Conservation (phyloP, 1,140 invertebrate species). For the Heterodera carotae region DNA sequence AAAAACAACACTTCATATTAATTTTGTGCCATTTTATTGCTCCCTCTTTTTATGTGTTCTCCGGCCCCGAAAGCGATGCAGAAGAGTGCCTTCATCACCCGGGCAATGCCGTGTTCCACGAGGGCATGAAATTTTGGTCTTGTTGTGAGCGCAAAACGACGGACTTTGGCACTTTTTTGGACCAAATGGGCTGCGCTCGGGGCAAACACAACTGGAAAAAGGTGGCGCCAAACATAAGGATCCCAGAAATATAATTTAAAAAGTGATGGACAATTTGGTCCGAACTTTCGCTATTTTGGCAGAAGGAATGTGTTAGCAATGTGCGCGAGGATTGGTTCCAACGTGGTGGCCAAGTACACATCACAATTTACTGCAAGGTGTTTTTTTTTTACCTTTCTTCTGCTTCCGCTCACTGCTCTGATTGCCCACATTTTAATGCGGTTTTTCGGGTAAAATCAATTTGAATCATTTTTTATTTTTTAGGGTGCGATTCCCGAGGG, state of each 20-base stretch:
- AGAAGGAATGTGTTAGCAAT: slow-evolving; percentile 47
- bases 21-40: not conserved
- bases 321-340: slow-evolving; percentile 61
- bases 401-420: too few species aligned
- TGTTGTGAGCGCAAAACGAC: slow-evolving; percentile 90
- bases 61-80: slow-evolving; percentile 73
- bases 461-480: not conserved
- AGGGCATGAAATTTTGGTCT: slow-evolving; percentile 95
- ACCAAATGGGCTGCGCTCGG: slow-evolving; percentile 79
- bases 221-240: slow-evolving; percentile 68
- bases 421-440: too few species aligned
- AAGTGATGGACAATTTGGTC: not conserved
- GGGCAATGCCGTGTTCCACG: slow-evolving; percentile 90
- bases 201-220: slow-evolving; percentile 86
- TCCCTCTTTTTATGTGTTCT: slow-evolving; percentile 71
- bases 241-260: slow-evolving; percentile 17
- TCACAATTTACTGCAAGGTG: slow-evolving; percentile 58
- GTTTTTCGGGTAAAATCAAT: not conserved
- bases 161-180: slow-evolving; percentile 87
- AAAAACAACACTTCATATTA: slow-evolving; percentile 71
- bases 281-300: too few species aligned
- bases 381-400: too few species aligned
- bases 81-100: slow-evolving; percentile 81
- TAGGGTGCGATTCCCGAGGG: slow-evolving; percentile 79
- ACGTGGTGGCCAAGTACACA: slow-evolving; percentile 44